Percentiles rank a stretch among this genome's conserved stretches.
Conservation (phyloP, 2,888 invertebrate species). For the Orchestes rusci region DNA sequence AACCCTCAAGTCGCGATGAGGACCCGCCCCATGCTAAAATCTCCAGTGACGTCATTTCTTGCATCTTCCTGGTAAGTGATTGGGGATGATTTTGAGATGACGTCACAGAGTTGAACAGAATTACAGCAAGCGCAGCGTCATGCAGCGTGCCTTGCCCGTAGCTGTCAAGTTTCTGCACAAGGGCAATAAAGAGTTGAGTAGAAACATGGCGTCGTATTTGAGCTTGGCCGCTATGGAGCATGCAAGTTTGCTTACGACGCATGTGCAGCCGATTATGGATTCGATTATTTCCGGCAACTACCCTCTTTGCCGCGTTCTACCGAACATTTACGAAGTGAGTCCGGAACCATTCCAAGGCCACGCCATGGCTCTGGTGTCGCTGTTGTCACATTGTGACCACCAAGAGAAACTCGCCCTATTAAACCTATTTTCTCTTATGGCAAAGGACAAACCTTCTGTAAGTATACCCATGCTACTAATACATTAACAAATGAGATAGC, state of each 20-base stretch:
- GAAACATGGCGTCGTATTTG: conserved; percentile 86
- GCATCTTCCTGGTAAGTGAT: conserved; percentile 79
- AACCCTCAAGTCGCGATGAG: conserved; percentile 68
- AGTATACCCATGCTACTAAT: too few relatives aligned
- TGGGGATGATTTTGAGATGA: too few relatives aligned
- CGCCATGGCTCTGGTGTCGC: conserved; percentile 70
- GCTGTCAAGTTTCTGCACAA: conserved; percentile 88
- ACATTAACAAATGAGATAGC: conserved; percentile 39
- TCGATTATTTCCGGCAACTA: conserved; percentile 89
- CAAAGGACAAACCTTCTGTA: conserved; percentile 70
- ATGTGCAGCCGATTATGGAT: conserved; percentile 84
- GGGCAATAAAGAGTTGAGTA: conserved; percentile 80
- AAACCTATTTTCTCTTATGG: conserved; percentile 74
- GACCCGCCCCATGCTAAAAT: conserved; percentile 96
- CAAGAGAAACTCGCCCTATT: conserved; percentile 81
- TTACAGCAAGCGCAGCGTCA: conserved; percentile 63
- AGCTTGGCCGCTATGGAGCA: conserved; percentile 90
- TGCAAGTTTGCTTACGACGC: conserved; percentile 75
- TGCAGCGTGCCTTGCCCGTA: conserved; percentile 80
- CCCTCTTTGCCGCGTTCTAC: conserved; percentile 77
- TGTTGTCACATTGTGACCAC: conserved; percentile 76
- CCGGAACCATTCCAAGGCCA: conserved; percentile 80
- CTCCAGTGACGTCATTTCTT: conserved; percentile 89
- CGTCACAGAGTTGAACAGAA: too few relatives aligned
- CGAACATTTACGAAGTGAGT: conserved; percentile 84